Evolutionary conservation across 2,797 vertebrate genomes (phyloP).

Genomic region (Diplodus puntazzo): DNA sequence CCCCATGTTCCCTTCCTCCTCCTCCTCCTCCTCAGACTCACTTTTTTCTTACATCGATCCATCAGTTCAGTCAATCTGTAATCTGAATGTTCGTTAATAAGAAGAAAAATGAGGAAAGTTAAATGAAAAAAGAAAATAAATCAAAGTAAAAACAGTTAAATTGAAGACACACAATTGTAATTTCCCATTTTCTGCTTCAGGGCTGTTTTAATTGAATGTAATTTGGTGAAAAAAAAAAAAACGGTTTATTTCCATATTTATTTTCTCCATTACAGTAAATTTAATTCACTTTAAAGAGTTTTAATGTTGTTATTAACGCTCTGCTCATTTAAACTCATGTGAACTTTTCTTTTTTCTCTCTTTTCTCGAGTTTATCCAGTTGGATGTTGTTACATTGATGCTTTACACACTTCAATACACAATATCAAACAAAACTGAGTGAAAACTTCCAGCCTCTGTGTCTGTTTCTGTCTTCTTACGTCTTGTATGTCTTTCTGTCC

Average conservation of each 20-base stretch:
- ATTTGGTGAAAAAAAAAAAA: conserved; percentile 18
- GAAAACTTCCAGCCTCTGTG: too few species aligned
- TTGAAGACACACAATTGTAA: not conserved
- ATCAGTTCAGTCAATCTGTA: not conserved
- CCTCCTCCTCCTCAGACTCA: not conserved
- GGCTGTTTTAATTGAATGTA: conserved; percentile 40
- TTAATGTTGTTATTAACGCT: not conserved
- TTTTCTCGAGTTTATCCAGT: not conserved
- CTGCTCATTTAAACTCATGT: not conserved
- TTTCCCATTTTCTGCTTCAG: conserved; percentile 40
- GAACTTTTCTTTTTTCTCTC: not conserved
- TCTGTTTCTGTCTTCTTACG: too few species aligned
- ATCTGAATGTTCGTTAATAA: not conserved
- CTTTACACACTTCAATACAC: too few species aligned
- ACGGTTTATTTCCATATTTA: not conserved
- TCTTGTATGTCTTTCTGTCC: too few species aligned
- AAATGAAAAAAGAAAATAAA: not conserved
- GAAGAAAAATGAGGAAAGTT: not conserved
- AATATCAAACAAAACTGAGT: too few species aligned
- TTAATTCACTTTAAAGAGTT: conserved; percentile 24
- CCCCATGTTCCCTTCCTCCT: too few species aligned
- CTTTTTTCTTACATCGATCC: not conserved
- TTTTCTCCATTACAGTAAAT: conserved; percentile 40
- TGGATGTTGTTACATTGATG: not conserved
- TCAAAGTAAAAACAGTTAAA: not conserved